These are phyloP conservation scores for Anoplopoma fimbria DNA, from an alignment of 2,113 vertebrate genomes.

Conservation along the genomic window DNA sequence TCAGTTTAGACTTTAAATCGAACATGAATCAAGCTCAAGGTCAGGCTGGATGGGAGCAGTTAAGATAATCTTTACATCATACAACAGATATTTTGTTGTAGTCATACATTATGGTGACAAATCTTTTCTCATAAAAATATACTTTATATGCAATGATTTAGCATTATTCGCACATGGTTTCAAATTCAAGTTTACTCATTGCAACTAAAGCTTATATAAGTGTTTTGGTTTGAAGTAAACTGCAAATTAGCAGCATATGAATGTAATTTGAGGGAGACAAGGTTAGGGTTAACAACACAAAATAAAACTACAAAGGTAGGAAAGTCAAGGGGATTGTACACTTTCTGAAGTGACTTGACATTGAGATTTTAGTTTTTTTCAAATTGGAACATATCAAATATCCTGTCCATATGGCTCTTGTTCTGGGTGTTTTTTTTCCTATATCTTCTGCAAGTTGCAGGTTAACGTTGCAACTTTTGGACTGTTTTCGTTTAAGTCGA, in stretches of 20 bases:
- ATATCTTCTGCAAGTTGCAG: background rate
- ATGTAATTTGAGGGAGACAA: background rate
- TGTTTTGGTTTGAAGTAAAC: background rate
- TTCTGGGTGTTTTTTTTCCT: background rate
- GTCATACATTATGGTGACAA: background rate
- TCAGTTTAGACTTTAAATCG: slow-evolving; percentile 34
- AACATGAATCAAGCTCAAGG: slow-evolving; percentile 37
- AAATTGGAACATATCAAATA: background rate
- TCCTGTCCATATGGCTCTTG: background rate
- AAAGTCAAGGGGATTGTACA: background rate
- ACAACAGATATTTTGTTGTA: background rate
- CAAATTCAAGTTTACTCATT: background rate
- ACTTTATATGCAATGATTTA: slow-evolving; percentile 5
- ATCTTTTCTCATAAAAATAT: background rate
- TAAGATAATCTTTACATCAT: slow-evolving; percentile 9
- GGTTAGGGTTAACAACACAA: background rate
- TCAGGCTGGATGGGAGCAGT: background rate
- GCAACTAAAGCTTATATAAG: background rate
- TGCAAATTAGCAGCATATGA: slow-evolving; percentile 4
- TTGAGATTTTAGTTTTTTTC: background rate
- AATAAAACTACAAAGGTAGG: background rate
- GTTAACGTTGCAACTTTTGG: background rate
- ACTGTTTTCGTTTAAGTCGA: background rate
- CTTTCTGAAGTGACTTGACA: background rate
- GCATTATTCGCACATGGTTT: background rate